A percentile compares a stretch with the other conserved stretches of the same genome.
These are phyloP conservation scores for Cavia porcellus DNA, from an alignment of 2,113 vertebrate genomes.

Conservation along the genomic window DNA sequence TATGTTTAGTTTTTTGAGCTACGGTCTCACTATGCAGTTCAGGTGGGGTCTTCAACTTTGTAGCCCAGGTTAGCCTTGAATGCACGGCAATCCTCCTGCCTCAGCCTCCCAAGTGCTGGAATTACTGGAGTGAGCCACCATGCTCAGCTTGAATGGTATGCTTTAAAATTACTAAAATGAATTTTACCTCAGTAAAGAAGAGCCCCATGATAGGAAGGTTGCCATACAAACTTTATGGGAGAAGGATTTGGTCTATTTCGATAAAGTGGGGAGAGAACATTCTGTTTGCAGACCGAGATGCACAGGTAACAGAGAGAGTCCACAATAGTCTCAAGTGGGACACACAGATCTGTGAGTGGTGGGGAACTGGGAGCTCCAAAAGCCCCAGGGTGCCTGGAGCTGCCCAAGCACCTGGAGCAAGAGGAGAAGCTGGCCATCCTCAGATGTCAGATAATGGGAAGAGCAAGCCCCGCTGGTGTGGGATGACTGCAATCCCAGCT, in stretches of 20 bases:
- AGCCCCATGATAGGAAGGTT: not conserved
- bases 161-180: not conserved
- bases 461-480: not conserved
- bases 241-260: not conserved
- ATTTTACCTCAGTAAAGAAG: not conserved
- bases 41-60: not conserved
- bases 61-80: not conserved
- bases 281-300: not conserved
- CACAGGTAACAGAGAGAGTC: not conserved
- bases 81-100: not conserved
- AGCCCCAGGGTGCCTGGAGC: not conserved
- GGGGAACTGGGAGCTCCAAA: fast-evolving
- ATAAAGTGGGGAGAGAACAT: not conserved
- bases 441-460: not conserved
- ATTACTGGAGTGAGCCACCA: not conserved
- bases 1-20: not conserved
- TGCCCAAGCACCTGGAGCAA: fast-evolving
- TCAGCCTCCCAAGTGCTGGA: not conserved
- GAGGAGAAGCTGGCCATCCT: fast-evolving
- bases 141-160: not conserved
- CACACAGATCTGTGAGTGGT: not conserved
- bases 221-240: not conserved
- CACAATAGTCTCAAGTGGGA: not conserved
- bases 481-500: not conserved
- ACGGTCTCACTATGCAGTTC: not conserved